A percentile compares a stretch with the other conserved stretches of the same genome.
phyloP scores from a whole-genome alignment of 1,140 invertebrate genomes.

The Cardiocondyla obscurior region DNA sequence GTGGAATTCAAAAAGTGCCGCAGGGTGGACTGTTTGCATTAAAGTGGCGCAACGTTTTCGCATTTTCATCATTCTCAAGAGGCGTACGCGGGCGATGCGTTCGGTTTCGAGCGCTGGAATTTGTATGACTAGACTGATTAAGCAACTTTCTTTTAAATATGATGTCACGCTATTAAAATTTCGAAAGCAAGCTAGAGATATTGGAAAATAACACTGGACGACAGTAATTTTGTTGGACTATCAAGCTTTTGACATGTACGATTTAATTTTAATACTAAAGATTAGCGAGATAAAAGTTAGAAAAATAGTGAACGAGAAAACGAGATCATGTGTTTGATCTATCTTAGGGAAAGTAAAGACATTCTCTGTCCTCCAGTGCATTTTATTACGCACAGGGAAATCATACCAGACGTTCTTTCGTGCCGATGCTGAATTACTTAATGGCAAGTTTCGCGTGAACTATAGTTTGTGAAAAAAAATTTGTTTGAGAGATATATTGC shows the following conservation, averaged over 20 bases:
- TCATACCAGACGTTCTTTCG: constrained; percentile 34
- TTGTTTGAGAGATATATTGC: too few relatives aligned
- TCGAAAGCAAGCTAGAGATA: not conserved
- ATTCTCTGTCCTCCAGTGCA: constrained; percentile 36
- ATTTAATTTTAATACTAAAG: not conserved
- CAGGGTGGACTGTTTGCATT: constrained; percentile 62
- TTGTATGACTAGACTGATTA: constrained; percentile 33
- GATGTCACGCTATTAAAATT: not conserved
- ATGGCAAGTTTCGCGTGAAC: not conserved
- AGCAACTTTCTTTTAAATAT: not conserved
- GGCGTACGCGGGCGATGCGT: not conserved
- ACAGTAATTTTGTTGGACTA: not conserved
- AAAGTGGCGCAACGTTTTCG: not conserved
- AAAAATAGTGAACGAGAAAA: not conserved
- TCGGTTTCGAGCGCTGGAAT: constrained; percentile 4
- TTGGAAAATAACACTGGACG: constrained; percentile 14
- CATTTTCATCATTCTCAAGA: not conserved
- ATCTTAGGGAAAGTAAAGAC: not conserved
- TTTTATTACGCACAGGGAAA: constrained; percentile 58
- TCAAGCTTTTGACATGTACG: not conserved
- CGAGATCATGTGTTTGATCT: not conserved
- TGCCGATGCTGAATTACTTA: constrained; percentile 1
- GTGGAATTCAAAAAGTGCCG: constrained; percentile 75
- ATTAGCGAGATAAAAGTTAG: not conserved
- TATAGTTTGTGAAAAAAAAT: too few relatives aligned